Percentiles rank a stretch among this genome's conserved stretches.
These are phyloP conservation scores for Tiliacea citrago DNA, from an alignment of 2,888 invertebrate species.

Conservation along the genomic window DNA sequence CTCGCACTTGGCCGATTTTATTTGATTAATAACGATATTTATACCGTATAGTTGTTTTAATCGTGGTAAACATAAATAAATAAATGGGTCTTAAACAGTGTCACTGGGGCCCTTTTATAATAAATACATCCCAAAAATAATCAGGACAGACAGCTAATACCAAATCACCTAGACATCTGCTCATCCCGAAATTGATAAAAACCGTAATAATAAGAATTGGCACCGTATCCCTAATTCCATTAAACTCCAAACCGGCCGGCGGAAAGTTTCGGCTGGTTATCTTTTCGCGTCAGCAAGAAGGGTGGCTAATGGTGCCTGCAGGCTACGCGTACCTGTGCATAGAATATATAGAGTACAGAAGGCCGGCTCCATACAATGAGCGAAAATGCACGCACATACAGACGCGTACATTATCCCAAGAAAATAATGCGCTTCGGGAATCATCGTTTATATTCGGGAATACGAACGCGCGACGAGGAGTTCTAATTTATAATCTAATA, in stretches of 20 bases:
- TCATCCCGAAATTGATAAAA: not conserved
- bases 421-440: no score
- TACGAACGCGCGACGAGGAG: not conserved
- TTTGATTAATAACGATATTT: no score
- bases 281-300: conserved; percentile 44
- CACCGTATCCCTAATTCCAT: conserved; percentile 20
- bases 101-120: no score
- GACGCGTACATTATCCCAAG: no score
- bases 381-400: no score
- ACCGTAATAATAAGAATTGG: conserved; percentile 20
- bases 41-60: no score
- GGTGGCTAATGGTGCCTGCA: conserved; percentile 56
- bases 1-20: no score
- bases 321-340: conserved; percentile 40
- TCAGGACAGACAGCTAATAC: not conserved
- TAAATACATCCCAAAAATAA: no score
- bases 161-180: not conserved
- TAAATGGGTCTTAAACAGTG: no score
- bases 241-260: conserved; percentile 13
- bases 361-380: not conserved
- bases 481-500: not conserved
- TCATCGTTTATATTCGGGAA: not conserved
- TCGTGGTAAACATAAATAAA: no score
- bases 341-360: conserved; percentile 6
- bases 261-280: conserved; percentile 47